Evolutionary conservation across 2,113 vertebrate genomes (phyloP), one percentile per base, ranked within the genome.

Genomic region (Pseudorasbora parva): DNA sequence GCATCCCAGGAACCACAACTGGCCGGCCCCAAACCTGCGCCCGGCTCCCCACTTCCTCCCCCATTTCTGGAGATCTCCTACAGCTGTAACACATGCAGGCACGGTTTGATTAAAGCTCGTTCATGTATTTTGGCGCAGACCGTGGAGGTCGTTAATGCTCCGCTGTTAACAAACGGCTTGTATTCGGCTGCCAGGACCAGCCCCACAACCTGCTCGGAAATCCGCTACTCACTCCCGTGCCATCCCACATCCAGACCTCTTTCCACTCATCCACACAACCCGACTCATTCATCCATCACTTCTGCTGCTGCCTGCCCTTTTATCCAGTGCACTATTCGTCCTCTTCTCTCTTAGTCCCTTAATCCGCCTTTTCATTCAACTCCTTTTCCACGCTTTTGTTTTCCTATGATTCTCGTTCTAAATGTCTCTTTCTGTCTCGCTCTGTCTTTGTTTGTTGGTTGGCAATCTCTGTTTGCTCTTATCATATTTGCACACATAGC

Each of bases 101-200:
- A 8, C 56, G 87, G 89, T 91, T 91, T 93, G 91, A 93, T 93
- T 93, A 91, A 92, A 93, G 82, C 89, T 9, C 82, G 90, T 84
- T 86, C 89, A 88, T 91, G 90, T 90, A 89, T 86, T 89, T 89
- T 89, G 90, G 89, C 92, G 81, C 60, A 0, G 86, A 84, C 86
- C 79, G 4, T 83, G 85, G 83, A 89, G 83, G 79, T 82, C 82
- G 88, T 89, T 92, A 73, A 86, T 82, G 37, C 83, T 57, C 78
- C 81, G 87, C 89, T 88, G 89, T 86, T 89, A 90, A 87, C 86
- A 93, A 93, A 93, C 89, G 87, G 91, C 89, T 91, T 88, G 87
- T 73, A 76, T 1, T 74, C 56, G 1, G 9, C 8, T 90, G 90
- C 89, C 76, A 78, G 76, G 82, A 85, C 87, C 56, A 85, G 47